phyloP scores from a whole-genome alignment of 2,113 vertebrate species.

The Tautogolabrus adspersus region DNA sequence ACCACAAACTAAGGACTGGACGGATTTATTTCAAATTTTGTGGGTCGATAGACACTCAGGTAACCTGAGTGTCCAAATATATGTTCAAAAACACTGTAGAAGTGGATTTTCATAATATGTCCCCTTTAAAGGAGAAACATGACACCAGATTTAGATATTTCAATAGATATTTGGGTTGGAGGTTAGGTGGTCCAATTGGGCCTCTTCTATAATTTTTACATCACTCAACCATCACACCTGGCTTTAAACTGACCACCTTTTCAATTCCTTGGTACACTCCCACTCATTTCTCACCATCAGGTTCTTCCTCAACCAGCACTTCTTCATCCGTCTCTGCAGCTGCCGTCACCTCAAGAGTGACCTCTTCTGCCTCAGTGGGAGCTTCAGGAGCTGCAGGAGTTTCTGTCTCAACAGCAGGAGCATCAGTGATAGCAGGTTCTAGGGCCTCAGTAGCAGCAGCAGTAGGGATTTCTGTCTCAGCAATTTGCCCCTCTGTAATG shows the following conservation, averaged over 20 bases:
- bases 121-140: no score
- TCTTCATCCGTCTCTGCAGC: rapidly evolving
- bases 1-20: no score
- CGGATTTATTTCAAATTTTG: no score
- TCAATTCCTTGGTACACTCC: not conserved
- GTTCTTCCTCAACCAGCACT: not conserved
- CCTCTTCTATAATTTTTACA: no score
- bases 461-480: not conserved
- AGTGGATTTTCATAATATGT: no score
- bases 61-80: no score
- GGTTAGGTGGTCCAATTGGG: no score
- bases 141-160: no score
- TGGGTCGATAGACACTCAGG: no score
- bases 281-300: slow-evolving; percentile 45
- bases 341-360: not conserved
- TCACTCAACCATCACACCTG: not conserved
- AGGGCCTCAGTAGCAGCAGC: not conserved
- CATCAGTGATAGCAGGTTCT: not conserved
- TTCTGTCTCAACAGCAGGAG: not conserved
- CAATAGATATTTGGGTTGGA: no score
- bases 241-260: not conserved
- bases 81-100: no score
- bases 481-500: not conserved
- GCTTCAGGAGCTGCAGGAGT: not conserved
- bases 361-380: not conserved